Conservation (phyloP, 2,113 vertebrate species). For the Sinocyclocheilus maitianheensis region DNA sequence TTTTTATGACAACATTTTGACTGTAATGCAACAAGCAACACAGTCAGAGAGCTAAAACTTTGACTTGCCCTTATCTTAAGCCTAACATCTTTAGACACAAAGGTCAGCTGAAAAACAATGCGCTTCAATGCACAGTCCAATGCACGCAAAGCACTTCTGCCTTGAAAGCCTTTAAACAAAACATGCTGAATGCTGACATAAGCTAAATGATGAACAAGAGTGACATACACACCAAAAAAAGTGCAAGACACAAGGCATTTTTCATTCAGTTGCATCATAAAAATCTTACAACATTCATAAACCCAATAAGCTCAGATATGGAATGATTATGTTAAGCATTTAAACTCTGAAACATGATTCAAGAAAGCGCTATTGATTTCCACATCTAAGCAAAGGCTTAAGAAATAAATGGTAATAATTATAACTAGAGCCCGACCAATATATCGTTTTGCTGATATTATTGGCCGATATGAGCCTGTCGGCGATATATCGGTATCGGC, state of each 20-base stretch:
- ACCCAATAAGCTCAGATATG: background rate
- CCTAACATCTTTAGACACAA: conserved; percentile 48
- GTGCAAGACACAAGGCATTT: background rate
- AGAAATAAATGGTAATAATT: background rate
- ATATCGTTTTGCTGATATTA: no score
- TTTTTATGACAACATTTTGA: conserved; percentile 14
- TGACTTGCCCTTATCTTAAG: conserved; percentile 43
- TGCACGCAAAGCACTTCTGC: background rate
- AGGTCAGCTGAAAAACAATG: conserved; percentile 46
- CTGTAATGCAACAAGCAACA: background rate
- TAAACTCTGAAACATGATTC: background rate
- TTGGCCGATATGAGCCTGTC: no score
- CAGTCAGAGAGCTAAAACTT: conserved; percentile 4
- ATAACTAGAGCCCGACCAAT: no score
- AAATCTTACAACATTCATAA: background rate
- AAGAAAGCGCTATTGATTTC: background rate
- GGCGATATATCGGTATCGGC: no score
- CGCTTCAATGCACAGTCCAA: conserved; percentile 33
- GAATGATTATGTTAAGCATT: background rate
- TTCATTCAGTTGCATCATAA: background rate
- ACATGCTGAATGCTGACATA: no score
- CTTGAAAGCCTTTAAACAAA: conserved; percentile 10
- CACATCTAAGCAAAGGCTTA: background rate
- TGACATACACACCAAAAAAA: background rate
- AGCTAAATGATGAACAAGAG: no score